These are phyloP conservation scores for Caenorhabditis becei DNA, from an alignment of 2,888 invertebrate genomes.

Conservation along the genomic window DNA sequence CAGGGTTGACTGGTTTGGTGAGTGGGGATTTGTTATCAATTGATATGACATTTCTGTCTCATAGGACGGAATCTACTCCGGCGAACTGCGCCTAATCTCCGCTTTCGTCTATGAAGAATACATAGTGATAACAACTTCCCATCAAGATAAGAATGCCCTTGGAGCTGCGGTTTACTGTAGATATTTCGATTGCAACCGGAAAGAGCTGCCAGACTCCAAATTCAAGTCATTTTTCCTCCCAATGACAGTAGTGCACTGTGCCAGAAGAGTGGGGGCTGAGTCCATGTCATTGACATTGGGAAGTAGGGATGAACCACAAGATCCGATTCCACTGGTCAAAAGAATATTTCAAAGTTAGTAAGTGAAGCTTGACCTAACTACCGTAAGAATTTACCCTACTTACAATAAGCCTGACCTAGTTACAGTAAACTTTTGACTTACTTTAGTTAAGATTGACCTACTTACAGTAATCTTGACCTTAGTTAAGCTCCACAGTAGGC, in stretches of 20 bases:
- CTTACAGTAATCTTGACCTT: too few species aligned
- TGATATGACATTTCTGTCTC: not conserved
- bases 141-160: not conserved
- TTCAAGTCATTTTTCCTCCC: constrained; percentile 5
- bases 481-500: too few species aligned
- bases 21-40: not conserved
- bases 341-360: not conserved
- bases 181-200: not conserved
- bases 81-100: constrained; percentile 1
- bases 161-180: not conserved
- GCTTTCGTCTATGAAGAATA: constrained; percentile 1
- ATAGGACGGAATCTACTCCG: not conserved
- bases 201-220: not conserved
- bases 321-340: not conserved
- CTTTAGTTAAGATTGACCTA: too few species aligned
- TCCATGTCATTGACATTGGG: not conserved
- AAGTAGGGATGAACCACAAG: not conserved
- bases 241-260: not conserved
- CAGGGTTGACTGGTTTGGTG: not conserved
- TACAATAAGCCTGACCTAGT: too few species aligned
- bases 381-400: too few species aligned
- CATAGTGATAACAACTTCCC: not conserved
- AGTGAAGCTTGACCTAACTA: too few species aligned
- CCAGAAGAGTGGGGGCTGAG: constrained; percentile 3
- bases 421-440: too few species aligned